phyloP scores from a whole-genome alignment of 2,113 vertebrate species.

The Ictalurus furcatus region DNA sequence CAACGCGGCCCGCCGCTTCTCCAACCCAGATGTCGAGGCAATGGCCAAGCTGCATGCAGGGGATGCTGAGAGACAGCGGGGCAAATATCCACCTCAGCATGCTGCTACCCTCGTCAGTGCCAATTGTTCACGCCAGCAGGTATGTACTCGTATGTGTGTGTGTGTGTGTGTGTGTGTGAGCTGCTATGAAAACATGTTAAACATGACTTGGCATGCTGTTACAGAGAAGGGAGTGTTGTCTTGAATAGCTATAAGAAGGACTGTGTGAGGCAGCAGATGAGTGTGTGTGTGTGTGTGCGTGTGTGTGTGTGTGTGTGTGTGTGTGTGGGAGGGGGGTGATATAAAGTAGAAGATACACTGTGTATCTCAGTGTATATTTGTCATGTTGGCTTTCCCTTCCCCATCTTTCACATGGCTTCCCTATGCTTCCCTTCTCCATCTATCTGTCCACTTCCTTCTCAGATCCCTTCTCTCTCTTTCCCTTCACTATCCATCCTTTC shows the following conservation, averaged over 20 bases:
- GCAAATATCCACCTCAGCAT: conserved; percentile 82
- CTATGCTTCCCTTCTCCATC: background rate
- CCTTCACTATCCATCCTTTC: background rate
- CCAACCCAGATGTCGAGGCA: conserved; percentile 90
- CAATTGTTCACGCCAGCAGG: conserved; percentile 54
- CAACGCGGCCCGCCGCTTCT: conserved; percentile 85
- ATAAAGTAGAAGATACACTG: background rate
- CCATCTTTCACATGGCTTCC: background rate
- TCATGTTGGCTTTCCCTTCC: background rate
- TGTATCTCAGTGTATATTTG: background rate
- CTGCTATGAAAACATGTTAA: background rate
- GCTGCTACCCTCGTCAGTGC: conserved; percentile 54
- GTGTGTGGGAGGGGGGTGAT: background rate
- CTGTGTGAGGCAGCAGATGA: background rate
- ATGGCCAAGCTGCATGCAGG: conserved; percentile 90
- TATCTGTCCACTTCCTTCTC: background rate
- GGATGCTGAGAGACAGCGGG: conserved; percentile 88
- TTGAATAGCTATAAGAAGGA: background rate
- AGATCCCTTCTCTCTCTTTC: background rate
- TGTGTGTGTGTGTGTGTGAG: background rate
- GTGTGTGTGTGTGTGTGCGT: background rate
- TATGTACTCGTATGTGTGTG: background rate
- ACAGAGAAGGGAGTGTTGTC: background rate
- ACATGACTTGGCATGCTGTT: background rate
- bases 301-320: background rate